Conservation (phyloP, 2,113 vertebrate species). For the Gavialis gangeticus region DNA sequence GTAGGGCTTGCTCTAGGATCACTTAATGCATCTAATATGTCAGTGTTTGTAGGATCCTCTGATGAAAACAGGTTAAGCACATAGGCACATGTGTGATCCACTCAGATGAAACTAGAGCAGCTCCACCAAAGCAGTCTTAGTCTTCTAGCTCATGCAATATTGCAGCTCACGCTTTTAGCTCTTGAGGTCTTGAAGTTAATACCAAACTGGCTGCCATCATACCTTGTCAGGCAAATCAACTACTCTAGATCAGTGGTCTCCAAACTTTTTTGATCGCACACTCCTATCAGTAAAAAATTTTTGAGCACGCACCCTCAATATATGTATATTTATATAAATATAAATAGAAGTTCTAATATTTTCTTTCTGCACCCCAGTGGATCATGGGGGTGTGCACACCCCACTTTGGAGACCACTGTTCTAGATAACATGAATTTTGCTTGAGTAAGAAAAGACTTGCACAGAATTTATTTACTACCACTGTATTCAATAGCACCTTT, state of each 20-base stretch:
- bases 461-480: conserved; percentile 61
- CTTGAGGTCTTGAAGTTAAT: background rate
- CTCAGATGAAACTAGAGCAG: background rate
- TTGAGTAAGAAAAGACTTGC: conserved; percentile 33
- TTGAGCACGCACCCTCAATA: too few species aligned
- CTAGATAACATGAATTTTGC: conserved; percentile 27
- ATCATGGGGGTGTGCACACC: too few species aligned
- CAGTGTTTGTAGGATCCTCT: background rate
- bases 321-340: too few species aligned
- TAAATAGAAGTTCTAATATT: too few species aligned
- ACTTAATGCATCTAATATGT: background rate
- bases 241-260: background rate
- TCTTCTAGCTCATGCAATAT: background rate
- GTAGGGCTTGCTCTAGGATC: background rate
- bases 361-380: too few species aligned
- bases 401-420: background rate
- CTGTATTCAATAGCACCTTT: conserved; percentile 44
- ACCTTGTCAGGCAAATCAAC: background rate
- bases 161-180: background rate
- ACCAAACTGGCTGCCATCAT: background rate
- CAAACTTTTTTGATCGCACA: too few species aligned
- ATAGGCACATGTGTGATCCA: background rate
- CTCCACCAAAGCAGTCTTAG: background rate
- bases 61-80: background rate
- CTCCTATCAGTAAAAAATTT: too few species aligned